phyloP scores from a whole-genome alignment of 23 tunicate genomes.

The Diplosoma virens region DNA sequence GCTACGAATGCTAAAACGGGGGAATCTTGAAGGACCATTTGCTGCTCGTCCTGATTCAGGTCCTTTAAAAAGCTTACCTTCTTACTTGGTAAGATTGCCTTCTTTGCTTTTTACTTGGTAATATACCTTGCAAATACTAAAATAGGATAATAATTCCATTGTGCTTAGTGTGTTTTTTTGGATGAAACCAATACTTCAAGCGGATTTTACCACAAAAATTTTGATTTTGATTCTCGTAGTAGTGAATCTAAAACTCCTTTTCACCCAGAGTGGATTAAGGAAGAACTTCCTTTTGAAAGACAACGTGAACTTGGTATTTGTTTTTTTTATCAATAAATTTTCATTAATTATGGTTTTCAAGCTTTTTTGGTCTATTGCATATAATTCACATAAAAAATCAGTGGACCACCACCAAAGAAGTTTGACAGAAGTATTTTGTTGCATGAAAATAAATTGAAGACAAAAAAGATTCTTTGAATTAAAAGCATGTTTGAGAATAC shows the following conservation, averaged over 20 bases:
- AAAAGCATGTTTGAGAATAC: too few species aligned
- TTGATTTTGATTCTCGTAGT: neutral
- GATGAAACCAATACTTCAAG: constrained; percentile 32
- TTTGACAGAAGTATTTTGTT: too few species aligned
- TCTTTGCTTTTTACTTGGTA: too few species aligned
- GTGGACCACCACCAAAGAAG: too few species aligned
- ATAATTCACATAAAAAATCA: too few species aligned
- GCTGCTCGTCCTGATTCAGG: constrained; percentile 64
- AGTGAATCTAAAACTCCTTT: neutral
- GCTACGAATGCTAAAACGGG: constrained; percentile 75
- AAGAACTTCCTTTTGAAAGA: constrained; percentile 19
- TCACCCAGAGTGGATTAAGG: constrained; percentile 48
- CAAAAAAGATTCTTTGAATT: too few species aligned
- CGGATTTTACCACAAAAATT: neutral
- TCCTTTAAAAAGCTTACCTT: constrained; percentile 58
- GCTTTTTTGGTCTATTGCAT: too few species aligned
- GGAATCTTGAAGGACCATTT: constrained; percentile 76
- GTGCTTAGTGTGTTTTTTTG: constrained; percentile 56
- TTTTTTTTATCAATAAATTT: too few species aligned
- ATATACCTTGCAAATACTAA: neutral
- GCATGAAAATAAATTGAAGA: too few species aligned
- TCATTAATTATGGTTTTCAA: too few species aligned
- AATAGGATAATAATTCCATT: neutral
- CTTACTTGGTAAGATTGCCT: constrained; percentile 71
- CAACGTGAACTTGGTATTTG: too few species aligned